Base-by-base conservation (phyloP, 2,797 vertebrate species). In the Macroramphosus scolopax region DNA sequence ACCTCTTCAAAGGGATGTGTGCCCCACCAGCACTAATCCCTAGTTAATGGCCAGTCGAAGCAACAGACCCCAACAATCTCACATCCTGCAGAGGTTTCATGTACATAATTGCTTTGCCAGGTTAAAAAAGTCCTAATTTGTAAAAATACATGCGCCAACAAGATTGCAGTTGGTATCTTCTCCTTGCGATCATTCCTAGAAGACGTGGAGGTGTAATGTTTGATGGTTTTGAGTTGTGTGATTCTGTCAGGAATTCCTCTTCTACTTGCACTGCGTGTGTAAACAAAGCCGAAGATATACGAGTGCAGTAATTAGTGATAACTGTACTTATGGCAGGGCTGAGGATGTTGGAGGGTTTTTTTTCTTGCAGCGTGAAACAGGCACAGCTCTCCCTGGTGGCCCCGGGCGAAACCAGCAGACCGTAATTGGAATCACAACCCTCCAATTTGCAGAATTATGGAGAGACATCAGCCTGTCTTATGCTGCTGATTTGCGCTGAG, bases 1-100 rank as follows among this genome's bases (percentile, higher is more conserved):
- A 82, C 70, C 45, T 69, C 72, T 82, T 87, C 74, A 84, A 87
- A 85, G 80, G 51, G 54, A 72, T 64, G 71, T 75, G 71, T 78
- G 74, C 54, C 78, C 61, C 78, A 84, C 65, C 84, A 86, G 73
- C 81, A 85, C 83, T 88, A 86, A 88, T 88, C 87, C 82, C 52
- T 56, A 76, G 73, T 84, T 88, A 87, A 88, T 85, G 82, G 78
- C 77, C 80, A 78, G 72, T 54, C 52, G 74, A 59, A 54, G 84
- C 81, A 85, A 74, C 73, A 72, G 83, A 85, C 77, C 82, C 72
- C 47, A 54, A 77, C 82, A 77, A 72, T 68, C 69, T 68, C 64
- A 76, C 69, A 72, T 77, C 75, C 78, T 75, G 68, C 65, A 48
- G 56, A 61, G 61, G 60, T 55, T 75, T 75, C 71, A 79, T 72